These are phyloP conservation scores for Calephelis nemesis DNA, from an alignment of 1,140 invertebrate genomes.

Conservation along the genomic window DNA sequence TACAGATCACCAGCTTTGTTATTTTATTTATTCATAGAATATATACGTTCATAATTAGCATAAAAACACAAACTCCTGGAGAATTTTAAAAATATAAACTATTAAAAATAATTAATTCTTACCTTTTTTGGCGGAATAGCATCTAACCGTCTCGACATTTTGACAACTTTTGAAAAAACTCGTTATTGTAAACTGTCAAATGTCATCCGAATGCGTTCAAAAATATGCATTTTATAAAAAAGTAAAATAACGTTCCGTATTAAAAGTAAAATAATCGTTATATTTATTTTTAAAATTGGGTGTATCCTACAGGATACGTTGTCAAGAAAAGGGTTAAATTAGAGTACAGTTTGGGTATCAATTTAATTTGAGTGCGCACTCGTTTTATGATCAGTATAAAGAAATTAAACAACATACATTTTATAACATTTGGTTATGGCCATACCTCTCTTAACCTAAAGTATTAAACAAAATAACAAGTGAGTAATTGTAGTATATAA, in stretches of 20 bases:
- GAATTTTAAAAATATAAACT: constrained; percentile 4
- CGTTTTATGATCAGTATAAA: too few relatives aligned
- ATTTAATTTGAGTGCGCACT: too few relatives aligned
- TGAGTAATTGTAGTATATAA: too few relatives aligned
- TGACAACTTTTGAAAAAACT: constrained; percentile 1
- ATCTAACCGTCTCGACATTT: not conserved
- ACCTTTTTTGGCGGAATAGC: not conserved
- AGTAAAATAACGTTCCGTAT: not conserved
- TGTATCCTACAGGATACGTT: too few relatives aligned
- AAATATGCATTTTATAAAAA: not conserved
- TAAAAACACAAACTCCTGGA: not conserved
- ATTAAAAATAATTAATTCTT: constrained; percentile 5
- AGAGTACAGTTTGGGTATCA: too few relatives aligned
- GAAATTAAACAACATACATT: too few relatives aligned
- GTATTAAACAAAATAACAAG: too few relatives aligned
- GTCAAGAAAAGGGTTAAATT: too few relatives aligned
- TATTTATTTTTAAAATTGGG: too few relatives aligned
- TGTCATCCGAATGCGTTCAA: not conserved
- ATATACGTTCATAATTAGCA: constrained; percentile 7
- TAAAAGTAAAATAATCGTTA: too few relatives aligned
- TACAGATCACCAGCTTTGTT: not conserved
- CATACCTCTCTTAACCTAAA: too few relatives aligned
- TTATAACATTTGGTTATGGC: too few relatives aligned
- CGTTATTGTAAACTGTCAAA: not conserved
- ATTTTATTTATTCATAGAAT: constrained; percentile 2